These are phyloP conservation scores for Bambusicola thoracicus DNA, from an alignment of 2,113 vertebrate species.

Conservation along the genomic window DNA sequence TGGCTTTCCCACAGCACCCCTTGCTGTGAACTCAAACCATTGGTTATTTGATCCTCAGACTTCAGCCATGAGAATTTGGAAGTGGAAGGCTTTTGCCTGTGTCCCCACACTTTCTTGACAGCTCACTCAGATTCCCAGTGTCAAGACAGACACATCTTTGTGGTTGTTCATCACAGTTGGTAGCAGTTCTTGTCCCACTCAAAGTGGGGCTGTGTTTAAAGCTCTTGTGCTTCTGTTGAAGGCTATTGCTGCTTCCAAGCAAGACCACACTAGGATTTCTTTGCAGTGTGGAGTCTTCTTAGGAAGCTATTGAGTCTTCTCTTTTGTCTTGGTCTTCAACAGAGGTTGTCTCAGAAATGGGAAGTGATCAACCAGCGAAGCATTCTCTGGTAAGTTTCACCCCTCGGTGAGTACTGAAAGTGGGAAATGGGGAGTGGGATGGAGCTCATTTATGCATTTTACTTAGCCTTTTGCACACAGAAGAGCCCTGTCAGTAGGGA, in stretches of 20 bases:
- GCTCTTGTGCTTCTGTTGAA: background rate
- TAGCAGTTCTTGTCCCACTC: background rate
- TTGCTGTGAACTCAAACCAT: background rate
- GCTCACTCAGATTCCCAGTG: background rate
- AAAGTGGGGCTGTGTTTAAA: background rate
- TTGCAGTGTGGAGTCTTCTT: background rate
- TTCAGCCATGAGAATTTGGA: background rate
- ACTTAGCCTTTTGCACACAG: background rate
- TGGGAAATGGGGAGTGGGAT: background rate
- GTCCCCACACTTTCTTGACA: background rate
- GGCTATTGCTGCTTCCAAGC: background rate
- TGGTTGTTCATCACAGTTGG: background rate
- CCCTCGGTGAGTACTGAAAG: background rate
- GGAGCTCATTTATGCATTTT: background rate
- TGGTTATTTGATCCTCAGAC: background rate
- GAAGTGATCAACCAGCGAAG: slow-evolving; percentile 91
- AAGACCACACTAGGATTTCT: background rate
- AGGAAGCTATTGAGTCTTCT: background rate
- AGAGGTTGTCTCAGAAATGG: slow-evolving; percentile 95
- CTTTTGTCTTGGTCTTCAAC: slow-evolving; percentile 51
- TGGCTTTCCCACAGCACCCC: background rate
- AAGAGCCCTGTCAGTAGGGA: background rate
- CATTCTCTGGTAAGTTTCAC: slow-evolving; percentile 81
- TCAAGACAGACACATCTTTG: background rate
- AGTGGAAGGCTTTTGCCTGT: rapidly evolving